Base-by-base conservation (phyloP, 2,797 vertebrate species). In the Lacerta viridis region DNA sequence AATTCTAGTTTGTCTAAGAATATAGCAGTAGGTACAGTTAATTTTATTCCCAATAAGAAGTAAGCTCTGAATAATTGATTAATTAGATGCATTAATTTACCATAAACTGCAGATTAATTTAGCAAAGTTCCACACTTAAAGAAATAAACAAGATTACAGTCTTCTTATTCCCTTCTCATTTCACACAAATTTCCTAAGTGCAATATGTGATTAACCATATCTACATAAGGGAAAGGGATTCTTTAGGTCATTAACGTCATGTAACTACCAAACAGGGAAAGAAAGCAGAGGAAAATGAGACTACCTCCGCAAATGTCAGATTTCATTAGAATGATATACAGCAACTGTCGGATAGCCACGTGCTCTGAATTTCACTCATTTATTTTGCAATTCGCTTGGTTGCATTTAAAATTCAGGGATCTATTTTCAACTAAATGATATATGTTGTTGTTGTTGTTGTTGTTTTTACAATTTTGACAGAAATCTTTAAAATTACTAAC, bases 41-140 rank as follows among this genome's bases (percentile, higher is more conserved):
- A 7, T 81, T 61, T 76, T 36, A 80, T 46, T 79, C 41, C 41
- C 36, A 79, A 50, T 11, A 78, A 86, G 41, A 76, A 29, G 33
- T 27, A 89, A 86, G 85, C 83, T 27, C 33, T 55, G 69, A 69
- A 50, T 93, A 23, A 46, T 3, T 20, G 69, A 2, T 68, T 50
- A 50, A 29, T 50, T 85, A 68, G 5, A 29, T 13, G 39, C 17
- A 50, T 50, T 86, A 7, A 66, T 46, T 27, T 15, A 1, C 41
- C 20, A 69, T 7, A 43, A 13, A 80, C 61, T 86, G 8, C n/a
- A 80, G 25, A 72, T 72, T 41, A 72, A 72, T 61, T 80, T 3
- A 13, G 33, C 0, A 2, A 87, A n/a, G 10, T 88, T 77, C 39
- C 6, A 75, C 7, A 9, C 36, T 29, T 55, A 27, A 4, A 43